Percentiles rank a stretch among this genome's conserved stretches.
These are phyloP conservation scores for Octopus bimaculoides DNA, from an alignment of 1,140 invertebrate genomes.

Conservation along the genomic window DNA sequence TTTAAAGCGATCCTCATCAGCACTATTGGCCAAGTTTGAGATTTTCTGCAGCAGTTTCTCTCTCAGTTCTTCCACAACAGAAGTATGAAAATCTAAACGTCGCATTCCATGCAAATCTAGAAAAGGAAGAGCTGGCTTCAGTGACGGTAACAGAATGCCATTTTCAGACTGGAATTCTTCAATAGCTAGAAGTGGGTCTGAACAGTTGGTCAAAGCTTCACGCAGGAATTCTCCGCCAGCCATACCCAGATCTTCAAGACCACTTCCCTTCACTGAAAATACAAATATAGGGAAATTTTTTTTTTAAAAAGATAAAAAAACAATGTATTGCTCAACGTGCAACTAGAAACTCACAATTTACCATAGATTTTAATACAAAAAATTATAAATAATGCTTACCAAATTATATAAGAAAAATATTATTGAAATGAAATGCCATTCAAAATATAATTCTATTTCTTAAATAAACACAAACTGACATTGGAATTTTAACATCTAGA, in stretches of 20 bases:
- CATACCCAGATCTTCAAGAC: slow-evolving; percentile 86
- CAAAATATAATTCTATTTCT: too few relatives aligned
- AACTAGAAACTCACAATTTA: too few relatives aligned
- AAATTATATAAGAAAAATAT: too few relatives aligned
- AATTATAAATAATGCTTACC: too few relatives aligned
- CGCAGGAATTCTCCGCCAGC: slow-evolving; percentile 84
- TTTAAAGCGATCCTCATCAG: slow-evolving; percentile 72
- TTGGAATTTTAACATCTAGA: too few relatives aligned
- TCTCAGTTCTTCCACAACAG: slow-evolving; percentile 88
- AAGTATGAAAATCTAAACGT: slow-evolving; percentile 89
- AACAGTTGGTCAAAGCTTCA: slow-evolving; percentile 91
- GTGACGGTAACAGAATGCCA: slow-evolving; percentile 87
- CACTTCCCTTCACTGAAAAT: slow-evolving; percentile 30
- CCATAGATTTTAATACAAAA: too few relatives aligned
- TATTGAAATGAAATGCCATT: too few relatives aligned
- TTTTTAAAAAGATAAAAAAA: too few relatives aligned
- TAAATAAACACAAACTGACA: too few relatives aligned
- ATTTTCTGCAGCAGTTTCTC: slow-evolving; percentile 87
- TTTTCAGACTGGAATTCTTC: slow-evolving; percentile 94
- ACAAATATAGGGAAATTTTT: too few relatives aligned
- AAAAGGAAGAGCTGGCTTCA: slow-evolving; percentile 89
- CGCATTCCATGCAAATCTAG: slow-evolving; percentile 90
- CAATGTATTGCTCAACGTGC: too few relatives aligned
- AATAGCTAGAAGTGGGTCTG: slow-evolving; percentile 92
- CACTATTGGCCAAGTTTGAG: slow-evolving; percentile 78